Conservation (phyloP, 2,113 vertebrate species). For the Megalops atlanticus region DNA sequence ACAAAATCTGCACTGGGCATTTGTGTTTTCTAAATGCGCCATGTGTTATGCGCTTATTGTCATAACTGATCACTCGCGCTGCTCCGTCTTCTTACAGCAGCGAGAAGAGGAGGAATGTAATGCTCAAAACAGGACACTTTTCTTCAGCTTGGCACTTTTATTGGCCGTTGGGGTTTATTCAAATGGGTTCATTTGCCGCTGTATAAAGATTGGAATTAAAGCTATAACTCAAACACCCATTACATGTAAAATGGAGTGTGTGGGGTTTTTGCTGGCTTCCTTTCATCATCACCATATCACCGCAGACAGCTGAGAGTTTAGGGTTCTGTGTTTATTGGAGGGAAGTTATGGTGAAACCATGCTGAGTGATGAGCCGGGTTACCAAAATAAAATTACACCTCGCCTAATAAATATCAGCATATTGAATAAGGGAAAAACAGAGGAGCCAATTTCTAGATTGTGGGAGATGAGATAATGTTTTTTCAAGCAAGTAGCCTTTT, state of each 20-base stretch:
- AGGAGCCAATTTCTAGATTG: no score
- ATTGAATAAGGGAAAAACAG: no score
- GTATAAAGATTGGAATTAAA: neutral
- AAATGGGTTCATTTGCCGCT: neutral
- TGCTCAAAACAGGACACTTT: neutral
- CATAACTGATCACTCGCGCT: neutral
- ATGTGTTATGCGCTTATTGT: no score
- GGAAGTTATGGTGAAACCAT: no score
- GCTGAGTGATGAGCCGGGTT: no score
- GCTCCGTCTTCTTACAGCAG: neutral
- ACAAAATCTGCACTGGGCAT: no score
- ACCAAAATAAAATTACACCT: no score
- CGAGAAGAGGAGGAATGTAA: neutral
- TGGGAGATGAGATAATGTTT: no score
- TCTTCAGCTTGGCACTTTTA: neutral
- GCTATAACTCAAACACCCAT: neutral
- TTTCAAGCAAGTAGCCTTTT: neutral
- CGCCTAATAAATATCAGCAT: no score
- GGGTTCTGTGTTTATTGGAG: neutral
- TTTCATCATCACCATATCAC: neutral
- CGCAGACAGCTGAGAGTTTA: neutral
- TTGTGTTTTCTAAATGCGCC: no score
- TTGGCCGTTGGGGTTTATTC: neutral
- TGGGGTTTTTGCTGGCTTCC: neutral
- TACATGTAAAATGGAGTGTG: neutral